Evolutionary conservation across 2,888 invertebrate genomes (phyloP), one percentile per base, ranked within the genome.

Genomic region (Microctonus brassicae): DNA sequence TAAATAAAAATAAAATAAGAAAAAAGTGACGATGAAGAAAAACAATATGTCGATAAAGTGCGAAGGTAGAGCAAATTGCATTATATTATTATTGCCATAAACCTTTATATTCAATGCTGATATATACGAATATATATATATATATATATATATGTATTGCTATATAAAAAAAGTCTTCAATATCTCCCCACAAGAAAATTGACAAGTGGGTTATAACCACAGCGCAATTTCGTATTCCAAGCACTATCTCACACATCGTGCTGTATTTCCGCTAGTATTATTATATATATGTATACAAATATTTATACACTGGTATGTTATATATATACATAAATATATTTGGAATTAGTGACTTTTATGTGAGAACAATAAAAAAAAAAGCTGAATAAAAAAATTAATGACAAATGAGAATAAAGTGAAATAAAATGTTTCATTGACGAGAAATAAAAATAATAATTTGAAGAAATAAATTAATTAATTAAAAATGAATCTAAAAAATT

Each of bases 1-100:
- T 29, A 29, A 17, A n/a, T 5, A 17, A n/a, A 17, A 47, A 74
- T 52, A 34, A 47, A 36, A 66, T 57, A 33, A 60, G 61, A 36
- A n/a, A 57, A 55, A 62, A 52, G 22, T 53, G 10, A 53, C 9
- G 36, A 26, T n/a, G 1, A 39, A 52, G 29, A 67, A 42, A 67
- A 60, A 39, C n/a, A 42, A 39, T 24, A 62, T 62, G 24, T 42
- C 10, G n/a, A 29, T 39, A 7, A 57, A 55, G 39, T 39, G 34
- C 22, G 42, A 13, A 42, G 26, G 39, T 17, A 42, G 9, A 36
- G 4, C 55, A 17, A 7, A 47, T 47, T 47, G 47, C 9, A 47
- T 47, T 47, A 47, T 7, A 20, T 47, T 47, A 47, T 17, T 4
- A 7, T 17, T 17, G 17, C 47, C 17, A 47, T n/a, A 17, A 17